These are phyloP conservation scores for Threskiornis aethiopicus DNA, from an alignment of 2,797 vertebrate genomes.

Conservation along the genomic window DNA sequence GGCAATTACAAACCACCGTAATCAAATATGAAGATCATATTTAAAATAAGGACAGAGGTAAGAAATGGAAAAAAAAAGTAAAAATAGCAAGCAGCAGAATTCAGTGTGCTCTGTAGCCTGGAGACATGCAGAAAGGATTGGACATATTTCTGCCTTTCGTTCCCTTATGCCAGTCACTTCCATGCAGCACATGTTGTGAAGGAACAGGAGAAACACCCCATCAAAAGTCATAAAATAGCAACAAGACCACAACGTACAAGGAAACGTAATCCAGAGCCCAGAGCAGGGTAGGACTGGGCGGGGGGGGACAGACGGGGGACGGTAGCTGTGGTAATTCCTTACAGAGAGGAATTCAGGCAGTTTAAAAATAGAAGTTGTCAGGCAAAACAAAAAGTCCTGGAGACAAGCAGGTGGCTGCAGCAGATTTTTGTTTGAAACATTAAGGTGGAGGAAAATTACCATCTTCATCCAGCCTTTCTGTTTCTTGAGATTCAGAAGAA, in stretches of 20 bases:
- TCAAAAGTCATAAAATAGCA: not conserved
- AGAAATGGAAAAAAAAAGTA: not conserved
- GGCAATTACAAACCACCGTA: not conserved
- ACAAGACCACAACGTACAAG: fast-evolving
- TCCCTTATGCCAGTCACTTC: not conserved
- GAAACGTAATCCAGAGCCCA: not conserved
- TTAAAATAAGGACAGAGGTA: not conserved
- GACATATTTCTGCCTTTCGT: not conserved
- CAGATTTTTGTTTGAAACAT: not conserved
- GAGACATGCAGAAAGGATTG: not conserved
- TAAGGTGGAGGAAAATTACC: not conserved
- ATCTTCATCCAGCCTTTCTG: not conserved
- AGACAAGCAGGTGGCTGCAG: constrained; percentile 19
- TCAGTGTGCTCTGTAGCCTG: not conserved
- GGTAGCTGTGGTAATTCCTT: not conserved
- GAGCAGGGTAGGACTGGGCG: not conserved
- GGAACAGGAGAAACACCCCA: not conserved
- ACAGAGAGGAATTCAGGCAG: not conserved
- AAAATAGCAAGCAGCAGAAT: not conserved
- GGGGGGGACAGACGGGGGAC: too few species aligned
- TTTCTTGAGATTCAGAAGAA: not conserved
- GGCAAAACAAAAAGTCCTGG: constrained; percentile 7
- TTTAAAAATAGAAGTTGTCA: constrained; percentile 57
- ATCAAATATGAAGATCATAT: not conserved
- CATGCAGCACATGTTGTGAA: not conserved